Evolutionary conservation across 2,113 vertebrate genomes (phyloP).

Genomic region (human (Homo sapiens)): GRCh38 chr2:54732001-54732500

Average conservation of each 20-base stretch:
- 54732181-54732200: background rate
- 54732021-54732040: constrained; percentile 13
- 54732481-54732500: background rate
- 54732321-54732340: constrained; percentile 2
- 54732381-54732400: constrained; percentile 2
- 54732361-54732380: background rate
- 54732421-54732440: constrained; percentile 22
- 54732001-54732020: background rate
- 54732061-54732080: constrained; percentile 5
- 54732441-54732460: constrained; percentile 1
- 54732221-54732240: background rate
- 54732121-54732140: constrained; percentile 37
- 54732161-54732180: constrained; percentile 25
- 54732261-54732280: constrained; percentile 8
- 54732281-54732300: constrained; percentile 27
- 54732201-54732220: background rate
- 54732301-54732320: background rate
- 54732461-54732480: background rate
- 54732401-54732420: constrained; percentile 28
- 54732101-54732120: constrained; percentile 28
- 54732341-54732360: background rate
- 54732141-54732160: constrained; percentile 5
- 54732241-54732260: background rate
- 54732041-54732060: constrained; percentile 23
- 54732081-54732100: background rate